Percentiles rank a stretch among this genome's conserved stretches.
Evolutionary conservation across 2,797 vertebrate species (phyloP).

Genomic region (Clarias fuscus): DNA sequence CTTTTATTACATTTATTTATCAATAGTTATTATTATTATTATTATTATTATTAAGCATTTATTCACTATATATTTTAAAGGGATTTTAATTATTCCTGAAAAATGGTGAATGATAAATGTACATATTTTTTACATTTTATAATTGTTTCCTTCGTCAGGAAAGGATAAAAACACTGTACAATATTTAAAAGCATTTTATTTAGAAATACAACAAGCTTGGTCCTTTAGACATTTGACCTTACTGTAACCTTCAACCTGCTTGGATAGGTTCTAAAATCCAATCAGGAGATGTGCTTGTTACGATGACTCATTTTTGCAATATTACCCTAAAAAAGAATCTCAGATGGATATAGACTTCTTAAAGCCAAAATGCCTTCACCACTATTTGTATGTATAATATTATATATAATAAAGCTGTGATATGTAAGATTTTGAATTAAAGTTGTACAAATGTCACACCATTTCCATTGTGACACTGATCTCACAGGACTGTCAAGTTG

Average conservation of each 20-base stretch:
- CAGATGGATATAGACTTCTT: neutral
- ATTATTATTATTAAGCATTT: neutral
- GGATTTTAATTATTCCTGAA: neutral
- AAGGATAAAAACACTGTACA: no score
- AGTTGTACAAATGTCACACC: neutral
- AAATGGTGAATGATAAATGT: neutral
- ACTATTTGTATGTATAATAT: neutral
- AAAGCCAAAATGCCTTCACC: neutral
- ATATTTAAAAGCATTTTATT: no score
- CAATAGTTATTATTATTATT: neutral
- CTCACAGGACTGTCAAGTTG: neutral
- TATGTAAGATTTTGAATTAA: neutral
- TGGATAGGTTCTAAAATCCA: neutral
- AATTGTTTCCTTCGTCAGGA: no score
- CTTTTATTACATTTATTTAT: neutral
- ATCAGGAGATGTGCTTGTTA: neutral
- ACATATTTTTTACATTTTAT: neutral
- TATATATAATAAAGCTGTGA: neutral
- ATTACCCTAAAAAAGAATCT: neutral
- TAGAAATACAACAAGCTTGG: neutral
- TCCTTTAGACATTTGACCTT: neutral
- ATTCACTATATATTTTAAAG: neutral
- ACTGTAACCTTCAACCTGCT: neutral
- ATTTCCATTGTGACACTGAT: neutral
- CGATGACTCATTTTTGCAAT: neutral